Evolutionary conservation across 2,888 invertebrate genomes (phyloP).

Genomic region (Lepas anatifera): DNA sequence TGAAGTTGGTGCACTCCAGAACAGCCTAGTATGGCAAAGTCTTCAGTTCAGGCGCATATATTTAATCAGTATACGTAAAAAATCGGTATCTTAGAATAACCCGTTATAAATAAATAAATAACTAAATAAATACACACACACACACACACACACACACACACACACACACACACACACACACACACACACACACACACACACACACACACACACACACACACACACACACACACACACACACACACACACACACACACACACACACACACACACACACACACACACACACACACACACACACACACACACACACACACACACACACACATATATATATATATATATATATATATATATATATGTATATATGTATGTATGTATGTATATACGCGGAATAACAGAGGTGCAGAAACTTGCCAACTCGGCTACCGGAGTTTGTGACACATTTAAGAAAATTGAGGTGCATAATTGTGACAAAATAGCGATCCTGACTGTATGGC

Average conservation of each 20-base stretch:
- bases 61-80: not conserved
- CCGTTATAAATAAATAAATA: not conserved
- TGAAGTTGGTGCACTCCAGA: too few relatives aligned
- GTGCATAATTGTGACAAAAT: too few relatives aligned
- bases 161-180: slow-evolving; percentile 16
- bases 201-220: not conserved
- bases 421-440: too few relatives aligned
- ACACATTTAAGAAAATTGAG: too few relatives aligned
- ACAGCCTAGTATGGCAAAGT: not conserved
- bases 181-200: slow-evolving; percentile 13
- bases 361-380: slow-evolving; percentile 7
- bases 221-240: not conserved
- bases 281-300: slow-evolving; percentile 5
- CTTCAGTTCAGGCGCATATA: not conserved
- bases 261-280: slow-evolving; percentile 4
- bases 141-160: slow-evolving; percentile 11
- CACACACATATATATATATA: slow-evolving; percentile 13
- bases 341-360: slow-evolving; percentile 15
- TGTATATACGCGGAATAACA: too few relatives aligned
- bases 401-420: too few relatives aligned
- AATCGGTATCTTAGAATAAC: not conserved
- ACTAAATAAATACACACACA: not conserved
- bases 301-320: slow-evolving; percentile 4
- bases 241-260: not conserved
- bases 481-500: too few relatives aligned